Evolutionary conservation across 2,888 invertebrate species (phyloP).

Genomic region (Drosophila incognita): DNA sequence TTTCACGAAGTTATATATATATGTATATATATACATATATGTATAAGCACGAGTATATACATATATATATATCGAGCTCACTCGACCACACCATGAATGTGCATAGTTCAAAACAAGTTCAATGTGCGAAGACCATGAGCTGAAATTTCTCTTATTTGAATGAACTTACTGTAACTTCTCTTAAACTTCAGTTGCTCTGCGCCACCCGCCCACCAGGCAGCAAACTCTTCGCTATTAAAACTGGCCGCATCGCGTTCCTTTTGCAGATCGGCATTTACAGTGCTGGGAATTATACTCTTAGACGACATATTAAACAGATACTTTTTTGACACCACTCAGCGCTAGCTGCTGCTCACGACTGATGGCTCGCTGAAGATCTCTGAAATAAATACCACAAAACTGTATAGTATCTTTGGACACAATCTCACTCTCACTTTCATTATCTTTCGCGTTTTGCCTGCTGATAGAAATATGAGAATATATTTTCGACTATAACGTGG

Average conservation of each 20-base stretch:
- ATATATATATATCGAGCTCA: no score
- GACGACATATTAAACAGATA: slow-evolving; percentile 44
- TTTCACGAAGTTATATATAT: no score
- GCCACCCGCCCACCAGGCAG: slow-evolving; percentile 91
- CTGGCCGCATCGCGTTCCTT: slow-evolving; percentile 90
- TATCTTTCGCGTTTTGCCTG: background rate
- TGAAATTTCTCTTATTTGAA: background rate
- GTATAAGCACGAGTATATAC: no score
- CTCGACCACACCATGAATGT: no score
- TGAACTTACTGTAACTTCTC: slow-evolving; percentile 59
- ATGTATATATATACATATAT: no score
- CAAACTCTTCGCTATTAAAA: slow-evolving; percentile 90
- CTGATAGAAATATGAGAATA: no score
- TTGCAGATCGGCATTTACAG: slow-evolving; percentile 89
- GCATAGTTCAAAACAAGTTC: no score
- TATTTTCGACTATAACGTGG: no score
- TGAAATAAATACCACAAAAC: background rate
- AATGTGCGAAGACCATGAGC: no score
- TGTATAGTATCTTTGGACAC: slow-evolving; percentile 5
- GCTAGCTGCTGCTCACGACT: slow-evolving; percentile 25
- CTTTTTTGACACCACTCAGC: slow-evolving; percentile 11
- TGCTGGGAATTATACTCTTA: slow-evolving; percentile 62
- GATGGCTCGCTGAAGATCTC: background rate
- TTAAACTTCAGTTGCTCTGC: slow-evolving; percentile 85
- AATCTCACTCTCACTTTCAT: background rate